Evolutionary conservation across 2,888 invertebrate genomes (phyloP), one percentile per base, ranked within the genome.

Genomic region (Aleiodes testaceus): DNA sequence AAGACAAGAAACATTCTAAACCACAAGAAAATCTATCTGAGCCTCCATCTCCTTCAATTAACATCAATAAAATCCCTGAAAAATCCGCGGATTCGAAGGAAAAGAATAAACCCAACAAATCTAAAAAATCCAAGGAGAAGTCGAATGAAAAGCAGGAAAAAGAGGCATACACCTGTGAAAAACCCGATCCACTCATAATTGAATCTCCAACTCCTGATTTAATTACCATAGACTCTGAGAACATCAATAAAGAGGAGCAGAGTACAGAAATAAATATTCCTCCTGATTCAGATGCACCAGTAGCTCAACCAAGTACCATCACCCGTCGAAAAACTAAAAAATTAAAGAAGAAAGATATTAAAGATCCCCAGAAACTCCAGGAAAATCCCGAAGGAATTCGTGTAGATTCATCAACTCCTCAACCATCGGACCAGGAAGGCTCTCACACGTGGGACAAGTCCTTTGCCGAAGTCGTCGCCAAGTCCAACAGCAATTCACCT

Each of bases 391-490:
- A 36, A 59, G 61, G 42, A 69, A 16, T 36, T 7, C 6, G 22
- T 61, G 69, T 26, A 9, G 69, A 53, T 72, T 36, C 53, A 68
- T 69, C 49, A 61, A 36, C 66, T 68, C 44, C 79, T 77, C 72
- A 14, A 61, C 65, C 70, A 70, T 7, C 44, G n/a, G 72, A 74
- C 14, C 70, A 66, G 50, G 11, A 68, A 30, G 63, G n/a, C 36
- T 52, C 30, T 2, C 53, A 53, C 12, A 4, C 64, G 11, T 52
- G 52, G 1, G 77, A 77, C 12, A 93, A 92, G 86, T 92, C 93
- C 0, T 93, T 93, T 80, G 93, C 93, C 18, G 91, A 92, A 86
- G 90, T 93, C 44, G 88, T 93, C 6, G 91, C 91, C 16, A 80
- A 86, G 49, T 88, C 87, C 66, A 81, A 82, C 22, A 79, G 82